Conservation (phyloP, 2,888 invertebrate genomes). For the Ctenicera cuprea region DNA sequence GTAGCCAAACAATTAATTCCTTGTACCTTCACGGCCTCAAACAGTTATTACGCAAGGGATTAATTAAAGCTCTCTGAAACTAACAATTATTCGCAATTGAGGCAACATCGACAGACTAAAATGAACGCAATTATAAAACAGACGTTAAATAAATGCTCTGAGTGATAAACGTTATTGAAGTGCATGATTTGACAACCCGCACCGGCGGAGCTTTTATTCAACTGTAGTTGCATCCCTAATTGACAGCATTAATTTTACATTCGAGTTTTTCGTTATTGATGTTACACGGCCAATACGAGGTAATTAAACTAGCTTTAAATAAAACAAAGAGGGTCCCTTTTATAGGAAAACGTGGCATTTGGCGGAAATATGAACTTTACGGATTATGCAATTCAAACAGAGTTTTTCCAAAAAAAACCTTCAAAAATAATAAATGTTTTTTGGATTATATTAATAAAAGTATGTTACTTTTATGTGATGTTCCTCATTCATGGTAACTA, state of each 20-base stretch:
- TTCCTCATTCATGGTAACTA: too few species aligned
- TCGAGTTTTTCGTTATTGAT: slow-evolving; percentile 37
- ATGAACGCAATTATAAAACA: slow-evolving; percentile 47
- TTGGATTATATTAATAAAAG: too few species aligned
- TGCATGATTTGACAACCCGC: slow-evolving; percentile 47
- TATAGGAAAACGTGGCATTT: too few species aligned
- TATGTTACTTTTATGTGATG: too few species aligned
- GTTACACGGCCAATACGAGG: slow-evolving; percentile 45
- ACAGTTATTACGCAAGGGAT: neutral
- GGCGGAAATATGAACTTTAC: too few species aligned
- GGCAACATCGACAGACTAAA: slow-evolving; percentile 30
- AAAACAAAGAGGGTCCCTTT: neutral
- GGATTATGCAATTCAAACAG: too few species aligned
- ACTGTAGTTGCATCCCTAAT: slow-evolving; percentile 49
- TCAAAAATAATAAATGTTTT: too few species aligned
- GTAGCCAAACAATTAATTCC: too few species aligned
- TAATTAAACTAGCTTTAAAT: slow-evolving; percentile 40
- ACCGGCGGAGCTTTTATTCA: slow-evolving; percentile 47
- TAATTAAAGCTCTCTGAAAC: neutral
- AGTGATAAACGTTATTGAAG: slow-evolving; percentile 52
- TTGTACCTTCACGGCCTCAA: neutral
- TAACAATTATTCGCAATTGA: slow-evolving; percentile 13
- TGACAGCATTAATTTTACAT: slow-evolving; percentile 54
- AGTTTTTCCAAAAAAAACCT: too few species aligned
- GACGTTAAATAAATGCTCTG: slow-evolving; percentile 46